Evolutionary conservation across 53 echinoderm and acorn worm species (phyloP).

Genomic region (Antedon mediterranea): DNA sequence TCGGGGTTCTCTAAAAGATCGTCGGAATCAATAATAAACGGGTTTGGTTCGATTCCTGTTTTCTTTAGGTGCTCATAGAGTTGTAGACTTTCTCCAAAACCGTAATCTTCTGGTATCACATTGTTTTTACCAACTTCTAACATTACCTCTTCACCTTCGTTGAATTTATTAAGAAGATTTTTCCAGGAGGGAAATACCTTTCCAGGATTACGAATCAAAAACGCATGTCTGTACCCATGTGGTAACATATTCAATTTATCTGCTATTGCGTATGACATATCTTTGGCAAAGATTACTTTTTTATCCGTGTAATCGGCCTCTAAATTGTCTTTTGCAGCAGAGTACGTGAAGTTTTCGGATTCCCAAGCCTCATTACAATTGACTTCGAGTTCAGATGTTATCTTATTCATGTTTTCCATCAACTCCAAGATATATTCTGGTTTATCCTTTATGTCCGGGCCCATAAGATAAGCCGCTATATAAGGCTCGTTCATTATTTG

Average conservation of each 20-base stretch:
- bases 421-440: background rate
- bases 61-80: background rate
- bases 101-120: background rate
- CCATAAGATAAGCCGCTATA: background rate
- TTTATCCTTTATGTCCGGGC: too few relatives aligned
- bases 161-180: conserved; percentile 8
- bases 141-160: conserved; percentile 4
- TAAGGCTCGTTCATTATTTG: background rate
- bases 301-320: background rate
- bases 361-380: background rate
- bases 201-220: conserved; percentile 22
- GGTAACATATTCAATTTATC: conserved; percentile 17
- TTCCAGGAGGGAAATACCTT: conserved; percentile 29
- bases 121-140: conserved; percentile 2
- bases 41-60: background rate
- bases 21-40: background rate
- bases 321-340: background rate
- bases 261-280: conserved; percentile 17
- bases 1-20: background rate
- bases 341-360: background rate
- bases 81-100: background rate
- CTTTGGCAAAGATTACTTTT: conserved; percentile 8
- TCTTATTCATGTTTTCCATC: background rate
- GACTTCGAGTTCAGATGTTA: background rate
- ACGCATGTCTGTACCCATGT: conserved; percentile 23